A percentile compares a stretch with the other conserved stretches of the same genome.
phyloP scores from a whole-genome alignment of 2,888 invertebrate genomes.

The Drosophila tripunctata region DNA sequence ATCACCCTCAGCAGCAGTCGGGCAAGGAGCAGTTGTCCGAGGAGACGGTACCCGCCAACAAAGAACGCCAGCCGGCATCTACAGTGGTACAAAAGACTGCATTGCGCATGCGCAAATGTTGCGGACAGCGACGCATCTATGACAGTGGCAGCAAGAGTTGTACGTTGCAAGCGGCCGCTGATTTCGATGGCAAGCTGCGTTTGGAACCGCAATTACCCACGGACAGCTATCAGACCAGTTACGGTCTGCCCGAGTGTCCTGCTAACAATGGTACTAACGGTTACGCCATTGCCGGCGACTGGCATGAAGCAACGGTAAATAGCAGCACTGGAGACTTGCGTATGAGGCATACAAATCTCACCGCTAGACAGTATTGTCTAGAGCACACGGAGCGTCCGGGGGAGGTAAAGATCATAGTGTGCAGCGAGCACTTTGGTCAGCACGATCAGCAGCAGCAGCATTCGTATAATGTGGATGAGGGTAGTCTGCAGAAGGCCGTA shows the following conservation, averaged over 20 bases:
- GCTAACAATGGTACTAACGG: constrained; percentile 30
- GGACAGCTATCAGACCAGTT: constrained; percentile 70
- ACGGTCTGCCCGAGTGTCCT: constrained; percentile 76
- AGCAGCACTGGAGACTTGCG: constrained; percentile 52
- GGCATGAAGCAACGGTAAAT: constrained; percentile 61
- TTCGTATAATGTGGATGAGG: constrained; percentile 11
- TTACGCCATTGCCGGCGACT: constrained; percentile 81
- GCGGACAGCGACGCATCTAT: constrained; percentile 87
- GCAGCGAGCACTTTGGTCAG: constrained; percentile 86
- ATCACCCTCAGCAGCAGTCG: constrained; percentile 1
- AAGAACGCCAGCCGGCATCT: too few species aligned
- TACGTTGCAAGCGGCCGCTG: constrained; percentile 82
- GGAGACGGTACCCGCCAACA: background rate
- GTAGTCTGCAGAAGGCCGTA: constrained; percentile 87
- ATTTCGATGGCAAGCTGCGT: constrained; percentile 44
- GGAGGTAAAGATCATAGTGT: constrained; percentile 86
- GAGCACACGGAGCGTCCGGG: constrained; percentile 65
- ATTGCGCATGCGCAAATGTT: constrained; percentile 87
- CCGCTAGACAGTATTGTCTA: constrained; percentile 71
- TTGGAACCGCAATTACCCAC: constrained; percentile 57
- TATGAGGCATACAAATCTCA: constrained; percentile 64
- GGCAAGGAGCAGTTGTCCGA: background rate
- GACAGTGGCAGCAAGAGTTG: constrained; percentile 85
- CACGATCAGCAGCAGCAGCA: too few species aligned
- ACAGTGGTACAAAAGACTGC: too few species aligned